Evolutionary conservation across 2,797 vertebrate species (phyloP).

Genomic region (Arctocebus calabarensis): DNA sequence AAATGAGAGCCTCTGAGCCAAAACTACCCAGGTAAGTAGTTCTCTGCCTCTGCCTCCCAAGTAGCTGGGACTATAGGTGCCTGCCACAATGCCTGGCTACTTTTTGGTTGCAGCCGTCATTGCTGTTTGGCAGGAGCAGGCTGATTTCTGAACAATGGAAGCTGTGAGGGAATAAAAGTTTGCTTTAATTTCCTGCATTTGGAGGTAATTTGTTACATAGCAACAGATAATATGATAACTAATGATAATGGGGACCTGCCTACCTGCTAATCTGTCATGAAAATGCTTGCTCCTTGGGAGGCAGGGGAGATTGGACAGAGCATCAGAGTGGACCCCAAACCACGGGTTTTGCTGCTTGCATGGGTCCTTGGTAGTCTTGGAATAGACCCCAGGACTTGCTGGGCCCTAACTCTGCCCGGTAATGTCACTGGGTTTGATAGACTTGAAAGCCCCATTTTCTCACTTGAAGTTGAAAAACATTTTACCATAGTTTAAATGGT

Average conservation of each 20-base stretch:
- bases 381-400: background rate
- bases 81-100: no score
- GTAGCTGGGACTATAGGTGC: no score
- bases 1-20: background rate
- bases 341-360: background rate
- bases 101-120: no score
- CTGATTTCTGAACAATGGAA: background rate
- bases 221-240: background rate
- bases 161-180: background rate
- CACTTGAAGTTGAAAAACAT: background rate
- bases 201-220: background rate
- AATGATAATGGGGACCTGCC: background rate
- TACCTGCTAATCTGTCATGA: background rate
- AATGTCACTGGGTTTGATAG: background rate
- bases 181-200: background rate
- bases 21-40: background rate
- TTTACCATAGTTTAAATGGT: accelerated
- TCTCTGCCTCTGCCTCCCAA: no score
- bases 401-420: background rate
- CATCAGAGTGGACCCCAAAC: background rate
- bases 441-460: background rate
- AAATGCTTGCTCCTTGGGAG: background rate
- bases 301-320: background rate
- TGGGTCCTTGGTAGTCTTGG: background rate
- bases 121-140: no score